phyloP scores from a whole-genome alignment of 2,888 invertebrate genomes.

The Cryptophagus acutangulus region DNA sequence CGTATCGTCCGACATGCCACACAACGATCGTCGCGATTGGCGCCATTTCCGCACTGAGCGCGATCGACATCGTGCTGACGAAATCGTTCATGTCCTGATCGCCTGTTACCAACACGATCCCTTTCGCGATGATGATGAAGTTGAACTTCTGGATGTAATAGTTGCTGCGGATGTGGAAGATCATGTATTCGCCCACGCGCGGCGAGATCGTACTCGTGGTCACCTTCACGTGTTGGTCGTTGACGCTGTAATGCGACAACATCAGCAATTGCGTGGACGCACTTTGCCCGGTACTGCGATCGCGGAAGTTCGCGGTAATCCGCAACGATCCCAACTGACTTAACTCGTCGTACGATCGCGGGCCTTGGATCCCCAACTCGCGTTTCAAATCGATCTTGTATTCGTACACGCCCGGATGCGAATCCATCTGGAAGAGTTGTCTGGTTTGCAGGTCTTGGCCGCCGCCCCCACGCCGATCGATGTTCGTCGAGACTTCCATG shows the following conservation, averaged over 20 bases:
- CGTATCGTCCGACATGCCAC: slow-evolving; percentile 78
- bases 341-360: slow-evolving; percentile 36
- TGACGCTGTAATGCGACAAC: slow-evolving; percentile 74
- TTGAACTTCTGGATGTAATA: slow-evolving; percentile 85
- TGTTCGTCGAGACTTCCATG: slow-evolving; percentile 62
- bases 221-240: slow-evolving; percentile 78
- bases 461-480: slow-evolving; percentile 60
- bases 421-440: slow-evolving; percentile 60
- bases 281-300: slow-evolving; percentile 59
- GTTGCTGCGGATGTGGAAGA: slow-evolving; percentile 90
- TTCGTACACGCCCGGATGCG: slow-evolving; percentile 75
- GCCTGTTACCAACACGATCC: slow-evolving; percentile 79
- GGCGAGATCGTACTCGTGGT: slow-evolving; percentile 79
- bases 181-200: slow-evolving; percentile 86
- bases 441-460: slow-evolving; percentile 59
- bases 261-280: slow-evolving; percentile 66
- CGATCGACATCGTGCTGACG: slow-evolving; percentile 75
- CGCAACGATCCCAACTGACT: slow-evolving; percentile 31
- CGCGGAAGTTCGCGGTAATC: slow-evolving; percentile 64
- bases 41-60: slow-evolving; percentile 83
- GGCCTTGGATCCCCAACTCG: slow-evolving; percentile 52
- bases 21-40: slow-evolving; percentile 87
- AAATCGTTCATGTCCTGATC: slow-evolving; percentile 77
- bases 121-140: slow-evolving; percentile 89
- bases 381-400: slow-evolving; percentile 70